Conservation (phyloP, 23 tunicate genomes). For the Styela plicata region DNA sequence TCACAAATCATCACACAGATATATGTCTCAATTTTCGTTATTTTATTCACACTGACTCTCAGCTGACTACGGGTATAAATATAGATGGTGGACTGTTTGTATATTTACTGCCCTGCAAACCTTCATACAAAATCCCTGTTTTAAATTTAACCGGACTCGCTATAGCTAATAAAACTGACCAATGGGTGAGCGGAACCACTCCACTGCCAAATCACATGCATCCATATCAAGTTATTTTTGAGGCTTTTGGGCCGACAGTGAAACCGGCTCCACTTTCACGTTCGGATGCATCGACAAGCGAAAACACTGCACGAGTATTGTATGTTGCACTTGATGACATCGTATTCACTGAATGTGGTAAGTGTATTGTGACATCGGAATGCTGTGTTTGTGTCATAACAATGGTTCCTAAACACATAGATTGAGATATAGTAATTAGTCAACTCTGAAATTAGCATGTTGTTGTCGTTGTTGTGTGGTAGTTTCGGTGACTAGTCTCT, state of each 20-base stretch:
- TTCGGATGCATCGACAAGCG: neutral
- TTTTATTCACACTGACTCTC: constrained; percentile 38
- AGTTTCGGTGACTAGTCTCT: neutral
- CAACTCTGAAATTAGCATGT: neutral
- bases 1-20: constrained; percentile 39
- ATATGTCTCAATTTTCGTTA: constrained; percentile 74
- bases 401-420: neutral
- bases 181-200: constrained; percentile 47
- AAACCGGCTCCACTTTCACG: neutral
- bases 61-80: neutral
- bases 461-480: neutral
- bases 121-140: constrained; percentile 71
- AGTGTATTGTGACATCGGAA: constrained; percentile 31
- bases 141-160: constrained; percentile 34
- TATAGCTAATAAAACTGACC: constrained; percentile 11
- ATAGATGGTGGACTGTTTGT: constrained; percentile 47
- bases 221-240: constrained; percentile 76
- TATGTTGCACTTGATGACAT: constrained; percentile 80
- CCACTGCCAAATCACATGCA: constrained; percentile 74
- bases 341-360: constrained; percentile 82
- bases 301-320: constrained; percentile 15
- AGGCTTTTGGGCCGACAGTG: constrained; percentile 28
- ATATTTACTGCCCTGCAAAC: constrained; percentile 71
- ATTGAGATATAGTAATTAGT: neutral
- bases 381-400: constrained; percentile 4